phyloP scores from a whole-genome alignment of 2,113 vertebrate species.

The Sander vitreus region DNA sequence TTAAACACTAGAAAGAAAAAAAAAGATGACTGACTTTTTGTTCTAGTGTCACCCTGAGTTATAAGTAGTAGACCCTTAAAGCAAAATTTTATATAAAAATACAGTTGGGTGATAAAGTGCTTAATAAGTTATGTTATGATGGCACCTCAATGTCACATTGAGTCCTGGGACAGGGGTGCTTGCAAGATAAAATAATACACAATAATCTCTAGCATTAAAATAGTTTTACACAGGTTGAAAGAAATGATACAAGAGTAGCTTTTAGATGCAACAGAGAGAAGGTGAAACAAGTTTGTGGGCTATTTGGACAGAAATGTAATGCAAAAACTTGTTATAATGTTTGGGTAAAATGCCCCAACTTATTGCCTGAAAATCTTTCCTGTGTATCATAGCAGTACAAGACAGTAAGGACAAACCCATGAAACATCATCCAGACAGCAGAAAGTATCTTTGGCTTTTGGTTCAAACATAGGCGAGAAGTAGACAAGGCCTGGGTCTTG shows the following conservation, averaged over 20 bases:
- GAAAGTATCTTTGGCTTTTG: constrained; percentile 5
- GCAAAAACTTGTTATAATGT: not conserved
- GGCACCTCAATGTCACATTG: constrained; percentile 47
- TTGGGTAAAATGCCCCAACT: not conserved
- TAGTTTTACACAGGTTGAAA: constrained; percentile 16
- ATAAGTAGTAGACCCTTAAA: constrained; percentile 37
- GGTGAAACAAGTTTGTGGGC: not conserved
- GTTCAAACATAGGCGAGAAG: constrained; percentile 26
- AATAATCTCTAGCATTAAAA: constrained; percentile 15
- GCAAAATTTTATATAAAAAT: constrained; percentile 53
- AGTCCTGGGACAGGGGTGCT: constrained; percentile 55
- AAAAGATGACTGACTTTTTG: constrained; percentile 40
- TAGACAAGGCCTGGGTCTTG: constrained; percentile 25
- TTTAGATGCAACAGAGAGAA: constrained; percentile 38
- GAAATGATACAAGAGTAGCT: constrained; percentile 25
- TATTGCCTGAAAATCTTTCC: constrained; percentile 1
- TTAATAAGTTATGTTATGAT: constrained; percentile 45
- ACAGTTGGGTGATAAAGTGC: constrained; percentile 81
- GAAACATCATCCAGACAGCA: constrained; percentile 8
- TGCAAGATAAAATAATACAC: constrained; percentile 40
- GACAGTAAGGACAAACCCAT: not conserved
- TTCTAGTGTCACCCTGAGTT: constrained; percentile 29
- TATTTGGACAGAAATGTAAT: not conserved
- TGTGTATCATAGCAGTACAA: not conserved
- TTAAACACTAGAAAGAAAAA: constrained; percentile 45